Evolutionary conservation across 2,888 invertebrate genomes (phyloP), one percentile per base, ranked within the genome.

Genomic region (Toxonevra muliebris): DNA sequence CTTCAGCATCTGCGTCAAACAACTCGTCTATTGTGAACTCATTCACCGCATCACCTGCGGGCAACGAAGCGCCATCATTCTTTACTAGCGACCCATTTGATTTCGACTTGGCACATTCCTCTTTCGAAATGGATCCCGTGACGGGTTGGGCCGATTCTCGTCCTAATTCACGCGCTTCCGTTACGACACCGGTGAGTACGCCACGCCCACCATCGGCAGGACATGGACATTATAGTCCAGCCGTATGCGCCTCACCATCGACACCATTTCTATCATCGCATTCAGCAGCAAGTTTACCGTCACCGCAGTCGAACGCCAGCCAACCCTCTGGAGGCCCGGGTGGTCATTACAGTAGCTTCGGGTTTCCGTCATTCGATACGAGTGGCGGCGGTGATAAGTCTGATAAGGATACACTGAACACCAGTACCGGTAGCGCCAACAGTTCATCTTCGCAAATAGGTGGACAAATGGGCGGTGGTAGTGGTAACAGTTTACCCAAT

Each of bases 101-200:
- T 76, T 89, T 91, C 77, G 92, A 91, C 75, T 87, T 90, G 73
- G 88, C 89, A 74, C 87, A 88, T 78, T 88, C 90, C 77, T 89
- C 91, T 67, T 93, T 89, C 87, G 90, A 85, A 87, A 82, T 85
- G 73, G 85, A 86, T 59, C 78, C 80, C 2, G 79, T 79, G 48
- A 79, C 81, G 57, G 76, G 75, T 68, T 83, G 83, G 84, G 75
- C 83, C 48, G 86, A 86, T 67, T 82, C 86, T n/a, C 82, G 90
- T 70, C 89, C 91, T 30, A 90, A 90, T 76, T 91, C 91, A 54
- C 86, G 91, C 72, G 88, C 90, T 73, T 90, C 90, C 75, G 87
- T 88, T 52, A 87, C 88, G 48, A 87, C 89, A 65, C 87, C 88
- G 30, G 88, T 88, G 55, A 89, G 89, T 73, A 89, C 90, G 66